A percentile compares a stretch with the other conserved stretches of the same genome.
phyloP scores from a whole-genome alignment of 2,113 vertebrate species.

The Poeciliopsis retropinna region DNA sequence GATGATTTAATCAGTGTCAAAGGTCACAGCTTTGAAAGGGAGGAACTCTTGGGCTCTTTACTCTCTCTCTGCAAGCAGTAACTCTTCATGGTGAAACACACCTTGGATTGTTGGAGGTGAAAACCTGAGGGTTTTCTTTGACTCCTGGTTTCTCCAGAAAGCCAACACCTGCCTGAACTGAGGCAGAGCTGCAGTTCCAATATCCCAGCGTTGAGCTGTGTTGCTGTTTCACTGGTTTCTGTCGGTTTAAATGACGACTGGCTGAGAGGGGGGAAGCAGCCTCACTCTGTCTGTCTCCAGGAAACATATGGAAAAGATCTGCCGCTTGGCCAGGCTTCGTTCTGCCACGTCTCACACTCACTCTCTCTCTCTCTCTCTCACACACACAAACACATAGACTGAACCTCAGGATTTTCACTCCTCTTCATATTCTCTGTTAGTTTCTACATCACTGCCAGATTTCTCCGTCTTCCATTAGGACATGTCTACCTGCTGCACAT shows the following conservation, averaged over 20 bases:
- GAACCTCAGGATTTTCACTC: constrained; percentile 34
- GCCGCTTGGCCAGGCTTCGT: constrained; percentile 82
- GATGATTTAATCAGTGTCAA: not conserved
- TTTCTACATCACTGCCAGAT: not conserved
- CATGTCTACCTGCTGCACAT: not conserved
- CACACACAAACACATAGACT: constrained; percentile 8
- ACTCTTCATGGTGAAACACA: not conserved
- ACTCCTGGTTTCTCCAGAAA: constrained; percentile 35
- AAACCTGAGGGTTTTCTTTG: not conserved
- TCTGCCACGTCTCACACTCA: constrained; percentile 90
- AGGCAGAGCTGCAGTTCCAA: not conserved
- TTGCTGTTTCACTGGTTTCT: constrained; percentile 27
- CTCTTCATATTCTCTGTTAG: not conserved
- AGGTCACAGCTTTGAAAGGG: not conserved
- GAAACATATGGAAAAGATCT: constrained; percentile 96
- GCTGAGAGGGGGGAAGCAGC: constrained; percentile 57
- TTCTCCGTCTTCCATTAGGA: constrained; percentile 1
- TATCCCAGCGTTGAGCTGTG: not conserved
- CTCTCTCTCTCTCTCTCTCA: constrained; percentile 28
- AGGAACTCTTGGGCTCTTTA: not conserved
- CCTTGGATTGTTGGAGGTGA: constrained; percentile 19
- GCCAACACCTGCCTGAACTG: constrained; percentile 33
- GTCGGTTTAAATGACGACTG: constrained; percentile 71
- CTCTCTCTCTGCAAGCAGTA: not conserved
- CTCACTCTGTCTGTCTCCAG: constrained; percentile 68